Evolutionary conservation across 2,113 vertebrate species (phyloP).

Genomic region (Prunella himalayana): DNA sequence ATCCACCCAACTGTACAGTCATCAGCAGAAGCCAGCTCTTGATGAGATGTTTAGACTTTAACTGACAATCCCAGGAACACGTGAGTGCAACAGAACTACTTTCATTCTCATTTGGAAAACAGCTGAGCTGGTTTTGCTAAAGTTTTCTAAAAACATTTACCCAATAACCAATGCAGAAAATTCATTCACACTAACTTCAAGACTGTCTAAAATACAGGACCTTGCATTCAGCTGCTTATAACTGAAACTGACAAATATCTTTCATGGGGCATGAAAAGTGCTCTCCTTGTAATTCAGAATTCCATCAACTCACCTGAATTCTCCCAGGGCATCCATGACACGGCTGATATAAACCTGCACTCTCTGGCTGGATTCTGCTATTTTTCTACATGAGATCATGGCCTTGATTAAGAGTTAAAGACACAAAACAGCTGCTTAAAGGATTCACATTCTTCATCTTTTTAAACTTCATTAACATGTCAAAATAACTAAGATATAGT

Average conservation of each 20-base stretch:
- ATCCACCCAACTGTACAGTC: rapidly evolving
- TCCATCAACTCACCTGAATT: constrained; percentile 80
- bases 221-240: not conserved
- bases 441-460: not conserved
- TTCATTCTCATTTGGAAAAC: not conserved
- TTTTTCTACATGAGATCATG: constrained; percentile 86
- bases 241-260: not conserved
- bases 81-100: not conserved
- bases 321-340: constrained; percentile 85
- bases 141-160: not conserved
- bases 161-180: not conserved
- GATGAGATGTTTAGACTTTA: not conserved
- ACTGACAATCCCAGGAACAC: not conserved
- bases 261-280: not conserved
- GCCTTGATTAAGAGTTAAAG: constrained; percentile 73
- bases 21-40: not conserved
- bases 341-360: constrained; percentile 85
- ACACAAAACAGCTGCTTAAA: constrained; percentile 37
- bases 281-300: constrained; percentile 30
- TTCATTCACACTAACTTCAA: not conserved
- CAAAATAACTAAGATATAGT: not conserved
- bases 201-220: not conserved
- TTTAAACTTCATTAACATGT: constrained; percentile 2
- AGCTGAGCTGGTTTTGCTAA: not conserved
- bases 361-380: constrained; percentile 84